Percentiles rank a stretch among this genome's conserved stretches.
Conservation (phyloP, 2,888 invertebrate species). For the Crocallis elinguaria region DNA sequence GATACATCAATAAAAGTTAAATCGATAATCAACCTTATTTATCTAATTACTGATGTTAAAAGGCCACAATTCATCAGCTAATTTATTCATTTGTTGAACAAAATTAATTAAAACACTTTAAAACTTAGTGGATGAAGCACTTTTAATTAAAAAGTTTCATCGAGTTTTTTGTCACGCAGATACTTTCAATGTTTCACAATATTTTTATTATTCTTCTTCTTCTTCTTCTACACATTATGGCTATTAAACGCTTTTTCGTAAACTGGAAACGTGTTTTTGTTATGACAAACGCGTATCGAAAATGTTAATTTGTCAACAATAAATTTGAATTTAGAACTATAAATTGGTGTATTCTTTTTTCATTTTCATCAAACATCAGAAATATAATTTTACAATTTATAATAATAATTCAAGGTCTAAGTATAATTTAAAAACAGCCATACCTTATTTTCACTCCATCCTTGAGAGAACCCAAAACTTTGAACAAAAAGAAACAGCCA, state of each 20-base stretch:
- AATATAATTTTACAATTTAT: neutral
- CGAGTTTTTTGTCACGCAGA: slow-evolving; percentile 31
- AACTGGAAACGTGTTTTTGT: no score
- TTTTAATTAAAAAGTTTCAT: slow-evolving; percentile 22
- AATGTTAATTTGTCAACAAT: no score
- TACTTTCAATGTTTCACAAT: slow-evolving; percentile 30
- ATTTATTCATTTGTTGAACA: slow-evolving; percentile 15
- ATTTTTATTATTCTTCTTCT: neutral
- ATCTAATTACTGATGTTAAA: neutral
- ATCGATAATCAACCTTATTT: neutral
- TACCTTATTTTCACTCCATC: slow-evolving; percentile 17
- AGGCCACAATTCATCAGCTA: neutral
- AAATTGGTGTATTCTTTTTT: no score
- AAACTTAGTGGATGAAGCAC: slow-evolving; percentile 9
- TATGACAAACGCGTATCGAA: no score
- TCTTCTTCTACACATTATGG: no score
- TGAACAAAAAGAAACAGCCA: neutral
- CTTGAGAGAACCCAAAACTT: neutral
- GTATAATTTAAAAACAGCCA: slow-evolving; percentile 1
- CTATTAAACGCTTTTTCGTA: no score
- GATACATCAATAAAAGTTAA: no score
- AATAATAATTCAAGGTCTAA: neutral
- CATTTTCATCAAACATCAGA: neutral
- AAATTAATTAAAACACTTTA: slow-evolving; percentile 31
- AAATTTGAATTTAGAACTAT: no score